Percentiles rank a stretch among this genome's conserved stretches.
Conservation (phyloP, 2,888 invertebrate genomes). For the Apamea sordens region DNA sequence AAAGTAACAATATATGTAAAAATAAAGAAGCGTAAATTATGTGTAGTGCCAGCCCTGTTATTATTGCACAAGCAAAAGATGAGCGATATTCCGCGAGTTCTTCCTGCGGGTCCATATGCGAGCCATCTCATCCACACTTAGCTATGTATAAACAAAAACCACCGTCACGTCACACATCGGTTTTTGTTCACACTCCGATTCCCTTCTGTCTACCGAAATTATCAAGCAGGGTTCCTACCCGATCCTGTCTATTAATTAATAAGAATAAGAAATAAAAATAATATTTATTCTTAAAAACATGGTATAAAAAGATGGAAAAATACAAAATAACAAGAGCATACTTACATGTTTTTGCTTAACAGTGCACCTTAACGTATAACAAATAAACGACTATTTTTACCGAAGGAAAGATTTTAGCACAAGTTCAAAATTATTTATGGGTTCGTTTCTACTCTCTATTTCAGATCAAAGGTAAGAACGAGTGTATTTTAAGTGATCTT, state of each 20-base stretch:
- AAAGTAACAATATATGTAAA: background rate
- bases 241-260: conserved; percentile 12
- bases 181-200: conserved; percentile 74
- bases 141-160: conserved; percentile 85
- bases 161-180: conserved; percentile 60
- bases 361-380: conserved; percentile 1
- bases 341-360: too few relatives aligned
- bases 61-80: conserved; percentile 87
- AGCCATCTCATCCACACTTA: conserved; percentile 76
- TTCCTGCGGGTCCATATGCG: conserved; percentile 86
- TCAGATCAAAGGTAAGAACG: conserved; percentile 49
- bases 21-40: background rate
- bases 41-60: conserved; percentile 80
- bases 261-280: background rate
- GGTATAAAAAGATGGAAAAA: too few relatives aligned
- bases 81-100: conserved; percentile 83
- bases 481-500: conserved; percentile 57
- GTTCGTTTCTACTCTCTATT: conserved; percentile 57
- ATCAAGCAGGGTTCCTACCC: conserved; percentile 20
- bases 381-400: conserved; percentile 28
- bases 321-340: too few relatives aligned
- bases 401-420: conserved; percentile 38
- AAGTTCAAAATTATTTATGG: conserved; percentile 64
- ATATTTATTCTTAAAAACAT: too few relatives aligned
- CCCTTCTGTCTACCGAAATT: conserved; percentile 53